Base-by-base conservation (phyloP, 1,140 invertebrate genomes). In the Orius insidiosus region DNA sequence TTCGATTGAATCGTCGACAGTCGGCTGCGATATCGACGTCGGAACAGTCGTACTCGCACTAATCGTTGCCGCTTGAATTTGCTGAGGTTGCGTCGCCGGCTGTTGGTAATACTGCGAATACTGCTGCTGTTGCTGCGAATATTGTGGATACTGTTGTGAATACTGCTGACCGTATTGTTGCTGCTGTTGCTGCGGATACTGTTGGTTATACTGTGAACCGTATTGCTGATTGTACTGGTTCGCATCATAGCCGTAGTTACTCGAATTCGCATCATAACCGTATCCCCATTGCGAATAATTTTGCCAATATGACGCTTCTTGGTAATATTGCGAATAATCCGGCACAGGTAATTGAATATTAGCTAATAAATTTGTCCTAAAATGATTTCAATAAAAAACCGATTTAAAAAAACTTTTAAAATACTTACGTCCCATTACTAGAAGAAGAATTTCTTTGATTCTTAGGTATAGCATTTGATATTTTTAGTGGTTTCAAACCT, bases 401-500 rank as follows among this genome's bases (percentile, higher is more conserved):
- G n/a, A n/a, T n/a, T n/a, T n/a, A n/a, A 36, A 13, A 41, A 14
- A 16, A 41, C 10, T n/a, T n/a, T n/a, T n/a, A 5, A 31, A 6
- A 38, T 43, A 49, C 43, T 53, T 54, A 64, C 47, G 32, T 42
- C 11, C 11, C 14, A 6, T 42, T 42, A 39, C 36, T 44, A 7
- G 45, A 30, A 18, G 36, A 32, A 11, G 51, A 7, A 3, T 24
- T 13, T 16, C 42, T 41, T 61, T 65, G 65, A 3, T 78, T 77
- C 56, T 90, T 87, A 5, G 86, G 86, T 2, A 88, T 84, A 16
- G 87, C 87, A 56, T 85, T 80, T 59, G 85, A 88, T 47, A 93
- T 89, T 66, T 89, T 87, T 4, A 94, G 68, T 7, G 85, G 76
- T 60, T 88, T 90, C 1, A 73, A 74, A 2, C 88, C 83, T 1